Percentiles rank a stretch among this genome's conserved stretches.
Conservation (phyloP, 2,113 vertebrate genomes). For the Pseudonaja textilis region DNA sequence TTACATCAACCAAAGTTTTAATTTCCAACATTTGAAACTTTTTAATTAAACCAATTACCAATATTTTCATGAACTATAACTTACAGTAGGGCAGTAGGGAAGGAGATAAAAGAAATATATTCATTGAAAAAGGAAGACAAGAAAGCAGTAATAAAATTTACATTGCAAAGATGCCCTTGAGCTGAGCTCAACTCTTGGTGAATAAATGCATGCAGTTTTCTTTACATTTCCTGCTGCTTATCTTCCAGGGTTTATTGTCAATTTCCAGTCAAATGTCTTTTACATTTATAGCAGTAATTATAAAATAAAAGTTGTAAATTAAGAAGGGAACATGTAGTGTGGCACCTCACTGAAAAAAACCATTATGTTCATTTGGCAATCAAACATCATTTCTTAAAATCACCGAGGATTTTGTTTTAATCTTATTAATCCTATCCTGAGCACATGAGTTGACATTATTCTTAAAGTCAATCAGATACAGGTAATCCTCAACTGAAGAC, state of each 20-base stretch:
- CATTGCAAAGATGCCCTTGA: constrained; percentile 35
- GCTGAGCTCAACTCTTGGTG: neutral
- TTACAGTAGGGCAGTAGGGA: too few species aligned
- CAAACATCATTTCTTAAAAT: constrained; percentile 27
- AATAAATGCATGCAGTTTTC: neutral
- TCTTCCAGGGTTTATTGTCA: neutral
- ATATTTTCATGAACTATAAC: neutral
- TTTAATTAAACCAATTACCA: neutral
- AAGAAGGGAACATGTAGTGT: constrained; percentile 4
- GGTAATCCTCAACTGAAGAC: neutral
- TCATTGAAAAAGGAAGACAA: neutral
- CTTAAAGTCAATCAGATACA: constrained; percentile 32
- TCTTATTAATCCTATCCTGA: constrained; percentile 10
- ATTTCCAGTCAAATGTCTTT: neutral
- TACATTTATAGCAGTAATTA: constrained; percentile 18
- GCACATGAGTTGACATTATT: neutral
- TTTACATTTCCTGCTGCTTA: constrained; percentile 8
- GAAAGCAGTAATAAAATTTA: constrained; percentile 8
- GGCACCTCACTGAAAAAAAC: constrained; percentile 14
- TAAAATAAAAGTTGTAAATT: constrained; percentile 48
- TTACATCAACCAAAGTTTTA: constrained; percentile 22
- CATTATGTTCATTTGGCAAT: constrained; percentile 4
- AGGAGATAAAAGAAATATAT: neutral
- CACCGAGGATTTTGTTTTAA: constrained; percentile 26
- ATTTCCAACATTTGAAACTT: neutral